A percentile compares a stretch with the other conserved stretches of the same genome.
Conservation (phyloP, 2,113 vertebrate species). For the Periophthalmus modestus region DNA sequence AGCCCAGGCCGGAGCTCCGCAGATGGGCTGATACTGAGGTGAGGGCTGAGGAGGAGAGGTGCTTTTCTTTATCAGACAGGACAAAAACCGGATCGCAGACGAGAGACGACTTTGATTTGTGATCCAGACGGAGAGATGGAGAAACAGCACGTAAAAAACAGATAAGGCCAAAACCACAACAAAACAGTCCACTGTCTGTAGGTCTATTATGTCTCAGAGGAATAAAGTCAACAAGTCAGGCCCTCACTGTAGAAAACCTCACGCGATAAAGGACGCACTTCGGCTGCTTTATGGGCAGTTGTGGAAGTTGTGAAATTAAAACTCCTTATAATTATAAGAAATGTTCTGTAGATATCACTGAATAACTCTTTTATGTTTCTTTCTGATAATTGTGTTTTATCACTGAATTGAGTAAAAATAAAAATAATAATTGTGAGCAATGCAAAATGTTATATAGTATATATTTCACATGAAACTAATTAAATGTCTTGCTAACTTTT, state of each 20-base stretch:
- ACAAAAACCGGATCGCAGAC: constrained; percentile 15
- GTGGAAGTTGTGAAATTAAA: background rate
- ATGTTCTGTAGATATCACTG: background rate
- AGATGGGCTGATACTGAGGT: constrained; percentile 31
- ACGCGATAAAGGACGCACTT: background rate
- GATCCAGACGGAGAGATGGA: constrained; percentile 34
- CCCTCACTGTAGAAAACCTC: background rate
- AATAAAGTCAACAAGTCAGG: background rate
- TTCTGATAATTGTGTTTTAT: too few species aligned
- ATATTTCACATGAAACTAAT: too few species aligned
- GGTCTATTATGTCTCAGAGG: constrained; percentile 4
- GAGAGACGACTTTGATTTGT: constrained; percentile 45
- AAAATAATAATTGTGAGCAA: too few species aligned
- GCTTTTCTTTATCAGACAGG: constrained; percentile 50
- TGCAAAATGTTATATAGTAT: too few species aligned
- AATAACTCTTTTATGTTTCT: background rate
- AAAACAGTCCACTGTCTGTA: constrained; percentile 32
- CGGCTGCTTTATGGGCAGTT: background rate
- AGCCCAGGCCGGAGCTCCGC: constrained; percentile 27
- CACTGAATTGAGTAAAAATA: too few species aligned
- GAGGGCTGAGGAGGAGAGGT: constrained; percentile 41
- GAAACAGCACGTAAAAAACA: constrained; percentile 23
- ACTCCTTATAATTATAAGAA: background rate
- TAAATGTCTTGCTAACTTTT: too few species aligned
- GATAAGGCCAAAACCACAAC: constrained; percentile 28